Base-by-base conservation (phyloP, 2,797 vertebrate genomes). In the Pseudochromis fuscus region DNA sequence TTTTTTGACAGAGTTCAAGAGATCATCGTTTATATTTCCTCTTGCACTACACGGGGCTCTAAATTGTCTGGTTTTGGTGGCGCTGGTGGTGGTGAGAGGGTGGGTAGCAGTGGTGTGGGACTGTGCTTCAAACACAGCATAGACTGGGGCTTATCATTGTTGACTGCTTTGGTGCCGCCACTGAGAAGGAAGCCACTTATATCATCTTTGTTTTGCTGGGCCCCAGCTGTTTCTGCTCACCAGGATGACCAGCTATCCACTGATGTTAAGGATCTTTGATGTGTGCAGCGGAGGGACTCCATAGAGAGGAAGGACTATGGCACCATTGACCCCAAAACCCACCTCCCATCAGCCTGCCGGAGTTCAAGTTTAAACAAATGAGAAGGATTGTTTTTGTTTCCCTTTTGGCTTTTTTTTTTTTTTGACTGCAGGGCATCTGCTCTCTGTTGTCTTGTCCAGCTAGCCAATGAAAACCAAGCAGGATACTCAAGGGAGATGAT, bases 361-460 rank as follows among this genome's bases (percentile, higher is more conserved):
- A 89, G 90, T 91, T 90, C 88, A 93, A 91, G 89, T 92, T 89
- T 89, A 88, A 91, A 89, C 84, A 90, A 89, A 72, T 83, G 50
- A 83, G 59, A 79, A 42, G 46, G 59, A 70, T 81, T 86, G 74
- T 83, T 89, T 88, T 83, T 73, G 72, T 85, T 73, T 48, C 67
- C 66, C 30, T 38, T 37, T 63, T 71, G 31, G 38, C n/a, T 64
- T 50, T 31, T 33, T 50, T 65, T 66, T 44, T 48, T 59, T 61
- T n/a, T 33, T 46, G 57, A 33, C 46, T 58, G 40, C 70, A 21
- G 37, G 65, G 37, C 16, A 82, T 86, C 69, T 82, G 82, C 42
- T 83, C 68, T 81, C 55, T 77, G 65, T 83, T 84, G 62, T 72
- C 42, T 56, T 53, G 48, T 59, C 24, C 48, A 31, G 51, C 56